Evolutionary conservation across 1,140 invertebrate species (phyloP).

Genomic region (Schmidtea mediterranea): DNA sequence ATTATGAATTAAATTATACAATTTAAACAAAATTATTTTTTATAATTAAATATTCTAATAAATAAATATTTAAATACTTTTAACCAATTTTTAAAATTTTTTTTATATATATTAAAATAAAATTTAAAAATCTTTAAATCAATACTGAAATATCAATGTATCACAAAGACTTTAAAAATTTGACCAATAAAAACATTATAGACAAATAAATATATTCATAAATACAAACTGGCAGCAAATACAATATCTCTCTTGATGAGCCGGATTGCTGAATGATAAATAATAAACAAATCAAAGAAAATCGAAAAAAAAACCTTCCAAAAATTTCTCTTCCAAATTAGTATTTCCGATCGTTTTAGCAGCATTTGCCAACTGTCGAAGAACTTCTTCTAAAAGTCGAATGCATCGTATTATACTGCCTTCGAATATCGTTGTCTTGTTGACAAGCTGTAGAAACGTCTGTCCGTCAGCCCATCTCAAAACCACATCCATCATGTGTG

Average conservation of each 20-base stretch:
- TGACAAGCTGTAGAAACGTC: constrained; percentile 64
- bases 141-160: too few species aligned
- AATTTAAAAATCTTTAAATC: too few species aligned
- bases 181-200: too few species aligned
- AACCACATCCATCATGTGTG: constrained; percentile 87
- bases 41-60: too few species aligned
- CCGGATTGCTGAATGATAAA: constrained; percentile 38
- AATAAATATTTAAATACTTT: too few species aligned
- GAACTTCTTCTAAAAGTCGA: constrained; percentile 71
- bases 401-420: constrained; percentile 89
- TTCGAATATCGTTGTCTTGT: constrained; percentile 30
- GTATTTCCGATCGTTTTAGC: constrained; percentile 84
- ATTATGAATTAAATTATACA: too few species aligned
- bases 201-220: constrained; percentile 33
- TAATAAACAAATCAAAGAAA: too few species aligned
- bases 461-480: constrained; percentile 76
- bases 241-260: constrained; percentile 87
- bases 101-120: too few species aligned
- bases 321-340: constrained; percentile 81
- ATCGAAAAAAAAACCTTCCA: constrained; percentile 36
- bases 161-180: too few species aligned
- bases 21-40: too few species aligned
- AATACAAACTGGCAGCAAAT: constrained; percentile 87
- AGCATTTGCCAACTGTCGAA: constrained; percentile 75
- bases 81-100: too few species aligned